phyloP scores from a whole-genome alignment of 2,888 invertebrate genomes.

The Cheilosia pagana region DNA sequence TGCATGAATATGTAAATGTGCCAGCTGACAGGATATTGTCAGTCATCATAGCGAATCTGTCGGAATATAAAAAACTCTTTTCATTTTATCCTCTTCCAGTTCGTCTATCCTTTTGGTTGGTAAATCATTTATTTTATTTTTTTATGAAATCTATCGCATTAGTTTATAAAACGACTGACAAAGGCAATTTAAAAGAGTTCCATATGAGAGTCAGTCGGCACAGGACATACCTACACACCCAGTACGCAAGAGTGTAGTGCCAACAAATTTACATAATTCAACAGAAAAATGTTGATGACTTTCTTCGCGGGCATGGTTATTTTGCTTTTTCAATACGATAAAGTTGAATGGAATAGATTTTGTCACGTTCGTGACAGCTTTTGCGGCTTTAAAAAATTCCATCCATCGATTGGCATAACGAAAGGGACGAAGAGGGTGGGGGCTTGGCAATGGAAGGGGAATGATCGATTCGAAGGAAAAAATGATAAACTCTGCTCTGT shows the following conservation, averaged over 20 bases:
- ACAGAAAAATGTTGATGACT: conserved; percentile 66
- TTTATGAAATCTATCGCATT: conserved; percentile 71
- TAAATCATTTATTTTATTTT: conserved; percentile 23
- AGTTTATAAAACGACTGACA: conserved; percentile 50
- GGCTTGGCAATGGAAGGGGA: neutral
- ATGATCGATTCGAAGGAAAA: conserved; percentile 21
- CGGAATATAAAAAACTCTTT: conserved; percentile 61
- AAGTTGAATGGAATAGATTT: conserved; percentile 69
- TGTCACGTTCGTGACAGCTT: conserved; percentile 70
- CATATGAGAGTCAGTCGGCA: conserved; percentile 26
- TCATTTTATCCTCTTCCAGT: conserved; percentile 3
- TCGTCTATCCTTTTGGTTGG: conserved; percentile 41
- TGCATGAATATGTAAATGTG: conserved; percentile 74
- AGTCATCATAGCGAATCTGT: conserved; percentile 71
- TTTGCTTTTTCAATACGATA: conserved; percentile 64
- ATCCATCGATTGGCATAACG: conserved; percentile 26
- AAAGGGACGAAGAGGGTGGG: neutral
- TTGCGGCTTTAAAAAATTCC: conserved; percentile 51
- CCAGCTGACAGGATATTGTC: conserved; percentile 74
- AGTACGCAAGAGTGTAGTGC: neutral
- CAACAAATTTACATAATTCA: conserved; percentile 69
- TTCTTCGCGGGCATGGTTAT: conserved; percentile 55
- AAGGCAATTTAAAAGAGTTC: conserved; percentile 53
- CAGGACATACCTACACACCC: conserved; percentile 42
- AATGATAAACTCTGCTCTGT: neutral